Percentiles rank a stretch among this genome's conserved stretches.
phyloP scores from a whole-genome alignment of 2,797 vertebrate species.

The Cephalopachus bancanus region DNA sequence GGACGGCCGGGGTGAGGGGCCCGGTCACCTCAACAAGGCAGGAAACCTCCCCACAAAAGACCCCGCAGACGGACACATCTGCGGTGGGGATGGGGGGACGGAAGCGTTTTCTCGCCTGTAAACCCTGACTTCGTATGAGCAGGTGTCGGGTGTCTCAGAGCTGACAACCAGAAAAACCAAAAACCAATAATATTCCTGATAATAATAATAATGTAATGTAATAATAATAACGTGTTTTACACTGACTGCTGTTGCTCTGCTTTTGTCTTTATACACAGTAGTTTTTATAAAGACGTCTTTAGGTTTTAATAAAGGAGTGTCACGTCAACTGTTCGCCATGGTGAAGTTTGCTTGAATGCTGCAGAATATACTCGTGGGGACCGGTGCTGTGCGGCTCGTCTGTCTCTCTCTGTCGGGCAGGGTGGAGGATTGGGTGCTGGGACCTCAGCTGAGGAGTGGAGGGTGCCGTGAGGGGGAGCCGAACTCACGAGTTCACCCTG shows the following conservation, averaged over 20 bases:
- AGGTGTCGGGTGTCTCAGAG: constrained; percentile 77
- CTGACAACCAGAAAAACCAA: constrained; percentile 86
- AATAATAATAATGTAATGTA: not conserved
- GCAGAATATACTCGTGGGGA: not conserved
- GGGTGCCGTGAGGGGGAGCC: not conserved
- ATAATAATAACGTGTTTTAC: constrained; percentile 78
- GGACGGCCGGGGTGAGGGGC: not conserved
- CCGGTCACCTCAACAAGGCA: not conserved
- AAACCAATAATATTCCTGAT: constrained; percentile 58
- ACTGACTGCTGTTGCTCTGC: constrained; percentile 84
- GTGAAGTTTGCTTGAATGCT: constrained; percentile 69
- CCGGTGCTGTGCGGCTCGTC: not conserved
- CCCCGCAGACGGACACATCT: rapidly evolving
- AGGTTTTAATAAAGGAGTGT: constrained; percentile 89
- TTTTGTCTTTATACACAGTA: constrained; percentile 87
- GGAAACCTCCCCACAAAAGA: not conserved
- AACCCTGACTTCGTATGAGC: constrained; percentile 42
- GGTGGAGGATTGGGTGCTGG: not conserved
- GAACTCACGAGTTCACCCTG: rapidly evolving
- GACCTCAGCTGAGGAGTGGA: rapidly evolving
- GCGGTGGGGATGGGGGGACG: not conserved
- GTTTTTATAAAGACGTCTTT: constrained; percentile 89
- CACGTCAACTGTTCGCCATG: constrained; percentile 70
- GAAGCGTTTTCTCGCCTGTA: constrained; percentile 48
- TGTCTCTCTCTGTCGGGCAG: not conserved